These are phyloP conservation scores for Diprion similis DNA, from an alignment of 1,140 invertebrate species.

Conservation along the genomic window DNA sequence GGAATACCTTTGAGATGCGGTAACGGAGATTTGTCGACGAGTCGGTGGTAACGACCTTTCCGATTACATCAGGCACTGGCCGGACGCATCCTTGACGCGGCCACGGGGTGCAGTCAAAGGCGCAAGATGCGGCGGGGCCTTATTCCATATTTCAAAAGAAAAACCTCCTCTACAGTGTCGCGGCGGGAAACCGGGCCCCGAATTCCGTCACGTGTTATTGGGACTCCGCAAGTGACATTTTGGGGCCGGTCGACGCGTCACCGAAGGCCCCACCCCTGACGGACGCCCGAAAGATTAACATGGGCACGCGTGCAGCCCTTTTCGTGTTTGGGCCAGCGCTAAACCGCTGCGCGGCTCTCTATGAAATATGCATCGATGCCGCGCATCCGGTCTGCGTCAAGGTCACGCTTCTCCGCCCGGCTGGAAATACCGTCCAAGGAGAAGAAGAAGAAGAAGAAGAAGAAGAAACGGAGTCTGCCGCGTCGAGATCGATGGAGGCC, in stretches of 20 bases:
- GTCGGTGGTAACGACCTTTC: neutral
- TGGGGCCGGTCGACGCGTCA: neutral
- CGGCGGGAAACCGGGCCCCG: neutral
- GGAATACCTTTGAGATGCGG: neutral
- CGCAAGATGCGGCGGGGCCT: neutral
- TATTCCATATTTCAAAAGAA: constrained; percentile 8
- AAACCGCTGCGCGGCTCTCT: neutral
- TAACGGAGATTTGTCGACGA: neutral
- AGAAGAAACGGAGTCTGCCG: too few species aligned
- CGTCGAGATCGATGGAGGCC: too few species aligned
- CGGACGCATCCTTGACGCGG: neutral
- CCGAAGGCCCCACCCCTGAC: neutral
- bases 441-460: too few species aligned
- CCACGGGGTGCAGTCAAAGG: neutral
- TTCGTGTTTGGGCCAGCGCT: neutral
- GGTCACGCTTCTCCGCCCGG: neutral
- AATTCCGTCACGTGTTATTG: constrained; percentile 36
- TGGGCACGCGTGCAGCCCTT: neutral
- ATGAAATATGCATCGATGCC: neutral
- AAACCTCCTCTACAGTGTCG: neutral
- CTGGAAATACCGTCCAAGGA: too few species aligned
- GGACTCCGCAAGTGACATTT: neutral
- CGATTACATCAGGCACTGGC: neutral
- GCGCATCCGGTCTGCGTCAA: neutral
- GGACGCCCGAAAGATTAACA: constrained; percentile 2